phyloP scores from a whole-genome alignment of 2,888 invertebrate species.

The Drosophila merina region DNA sequence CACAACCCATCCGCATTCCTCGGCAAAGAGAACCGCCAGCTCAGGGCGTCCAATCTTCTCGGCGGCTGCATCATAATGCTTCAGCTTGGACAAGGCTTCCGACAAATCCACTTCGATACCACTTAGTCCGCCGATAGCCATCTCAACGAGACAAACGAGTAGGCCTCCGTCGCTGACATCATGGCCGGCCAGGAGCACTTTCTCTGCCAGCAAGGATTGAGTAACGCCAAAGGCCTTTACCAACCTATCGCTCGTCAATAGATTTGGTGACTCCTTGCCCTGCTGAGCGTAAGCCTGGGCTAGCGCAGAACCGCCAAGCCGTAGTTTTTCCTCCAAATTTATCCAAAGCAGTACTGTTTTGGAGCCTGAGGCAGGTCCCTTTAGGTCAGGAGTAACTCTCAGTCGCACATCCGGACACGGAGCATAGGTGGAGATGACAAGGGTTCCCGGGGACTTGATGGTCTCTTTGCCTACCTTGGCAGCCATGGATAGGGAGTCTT shows the following conservation, averaged over 20 bases:
- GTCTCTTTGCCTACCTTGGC: conserved; percentile 90
- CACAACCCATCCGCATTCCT: conserved; percentile 94
- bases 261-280: conserved; percentile 91
- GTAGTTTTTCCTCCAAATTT: conserved; percentile 90
- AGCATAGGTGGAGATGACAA: conserved; percentile 98
- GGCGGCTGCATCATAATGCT: conserved; percentile 58
- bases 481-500: conserved; percentile 99
- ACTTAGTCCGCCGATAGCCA: conserved; percentile 97
- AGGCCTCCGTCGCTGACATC: conserved; percentile 99
- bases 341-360: conserved; percentile 90
- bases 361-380: conserved; percentile 86
- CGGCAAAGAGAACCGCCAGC: conserved; percentile 90
- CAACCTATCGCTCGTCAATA: conserved; percentile 89
- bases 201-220: conserved; percentile 90
- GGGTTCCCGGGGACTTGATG: conserved; percentile 92
- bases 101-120: conserved; percentile 89
- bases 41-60: conserved; percentile 84
- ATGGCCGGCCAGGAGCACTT: conserved; percentile 89
- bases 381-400: conserved; percentile 95
- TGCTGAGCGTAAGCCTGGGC: conserved; percentile 95
- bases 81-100: conserved; percentile 82
- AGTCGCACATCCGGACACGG: conserved; percentile 95
- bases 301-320: conserved; percentile 96
- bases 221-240: conserved; percentile 92
- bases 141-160: conserved; percentile 94